These are phyloP conservation scores for Diorhabda carinulata DNA, from an alignment of 1,140 invertebrate species.

Conservation along the genomic window DNA sequence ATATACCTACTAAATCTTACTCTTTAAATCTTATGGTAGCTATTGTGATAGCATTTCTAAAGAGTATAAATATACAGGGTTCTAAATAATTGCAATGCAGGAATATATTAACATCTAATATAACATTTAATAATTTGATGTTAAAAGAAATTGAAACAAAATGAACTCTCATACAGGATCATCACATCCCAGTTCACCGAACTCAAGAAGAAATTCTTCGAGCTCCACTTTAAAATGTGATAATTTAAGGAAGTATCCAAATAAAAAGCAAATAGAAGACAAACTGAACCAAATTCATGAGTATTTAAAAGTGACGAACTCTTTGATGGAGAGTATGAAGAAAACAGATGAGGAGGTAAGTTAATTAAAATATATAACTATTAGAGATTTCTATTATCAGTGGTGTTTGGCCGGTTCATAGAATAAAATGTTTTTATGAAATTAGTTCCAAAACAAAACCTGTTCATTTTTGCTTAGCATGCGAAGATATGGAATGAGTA, in stretches of 20 bases:
- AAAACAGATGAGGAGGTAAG: conserved; percentile 47
- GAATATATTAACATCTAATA: not conserved
- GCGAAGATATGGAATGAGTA: too few relatives aligned
- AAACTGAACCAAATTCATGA: conserved; percentile 48
- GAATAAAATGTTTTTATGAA: too few relatives aligned
- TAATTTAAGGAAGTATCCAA: conserved; percentile 47
- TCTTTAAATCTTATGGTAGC: conserved; percentile 20
- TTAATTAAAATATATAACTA: too few relatives aligned
- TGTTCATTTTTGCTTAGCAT: too few relatives aligned
- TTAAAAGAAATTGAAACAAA: not conserved
- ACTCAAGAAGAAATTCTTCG: conserved; percentile 40
- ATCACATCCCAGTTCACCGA: conserved; percentile 34
- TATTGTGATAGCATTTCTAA: not conserved
- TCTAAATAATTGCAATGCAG: not conserved
- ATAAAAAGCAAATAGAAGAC: conserved; percentile 47
- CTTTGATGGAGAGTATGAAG: conserved; percentile 46
- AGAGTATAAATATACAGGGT: not conserved
- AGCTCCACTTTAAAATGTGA: conserved; percentile 44
- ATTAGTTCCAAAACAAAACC: too few relatives aligned
- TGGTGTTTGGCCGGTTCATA: too few relatives aligned
- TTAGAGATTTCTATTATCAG: too few relatives aligned
- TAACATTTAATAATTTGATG: not conserved
- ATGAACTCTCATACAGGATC: conserved; percentile 9
- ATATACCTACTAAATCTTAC: not conserved
- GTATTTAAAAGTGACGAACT: conserved; percentile 47